Conservation (phyloP, 2,113 vertebrate genomes). For the Chaetodon auriga region DNA sequence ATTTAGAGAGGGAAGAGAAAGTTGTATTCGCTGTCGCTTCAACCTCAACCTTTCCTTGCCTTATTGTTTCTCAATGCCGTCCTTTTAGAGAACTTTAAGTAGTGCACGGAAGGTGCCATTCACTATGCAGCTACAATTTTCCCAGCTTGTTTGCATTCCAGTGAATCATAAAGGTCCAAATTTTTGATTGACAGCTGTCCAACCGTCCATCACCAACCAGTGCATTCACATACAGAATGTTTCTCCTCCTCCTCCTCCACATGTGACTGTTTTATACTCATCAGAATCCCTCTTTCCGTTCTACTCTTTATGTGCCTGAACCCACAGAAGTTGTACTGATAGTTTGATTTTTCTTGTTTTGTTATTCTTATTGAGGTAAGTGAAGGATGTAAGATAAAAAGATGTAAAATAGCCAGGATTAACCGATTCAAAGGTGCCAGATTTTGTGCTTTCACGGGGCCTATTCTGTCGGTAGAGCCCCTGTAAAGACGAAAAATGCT, state of each 20-base stretch:
- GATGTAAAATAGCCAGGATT: conserved; percentile 81
- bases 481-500: conserved; percentile 74
- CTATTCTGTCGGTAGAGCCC: conserved; percentile 62
- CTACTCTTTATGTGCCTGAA: conserved; percentile 81
- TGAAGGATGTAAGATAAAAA: conserved; percentile 81
- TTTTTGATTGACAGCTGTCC: conserved; percentile 17
- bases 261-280: conserved; percentile 67
- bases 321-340: conserved; percentile 76
- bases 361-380: conserved; percentile 73
- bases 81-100: conserved; percentile 24
- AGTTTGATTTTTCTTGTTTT: conserved; percentile 54
- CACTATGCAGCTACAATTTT: conserved; percentile 40
- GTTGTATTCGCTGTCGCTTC: conserved; percentile 34
- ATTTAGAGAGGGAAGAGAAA: conserved; percentile 32
- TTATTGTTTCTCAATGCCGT: conserved; percentile 35
- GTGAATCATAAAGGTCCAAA: conserved; percentile 36
- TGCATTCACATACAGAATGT: conserved; percentile 71
- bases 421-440: conserved; percentile 89
- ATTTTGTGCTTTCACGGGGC: conserved; percentile 77
- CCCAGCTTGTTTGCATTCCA: conserved; percentile 41
- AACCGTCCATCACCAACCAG: conserved; percentile 61
- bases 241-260: conserved; percentile 38
- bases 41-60: conserved; percentile 48
- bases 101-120: conserved; percentile 48
- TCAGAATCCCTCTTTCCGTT: conserved; percentile 46